These are phyloP conservation scores for Andrena trimmerana DNA, from an alignment of 2,888 invertebrate species.

Conservation along the genomic window DNA sequence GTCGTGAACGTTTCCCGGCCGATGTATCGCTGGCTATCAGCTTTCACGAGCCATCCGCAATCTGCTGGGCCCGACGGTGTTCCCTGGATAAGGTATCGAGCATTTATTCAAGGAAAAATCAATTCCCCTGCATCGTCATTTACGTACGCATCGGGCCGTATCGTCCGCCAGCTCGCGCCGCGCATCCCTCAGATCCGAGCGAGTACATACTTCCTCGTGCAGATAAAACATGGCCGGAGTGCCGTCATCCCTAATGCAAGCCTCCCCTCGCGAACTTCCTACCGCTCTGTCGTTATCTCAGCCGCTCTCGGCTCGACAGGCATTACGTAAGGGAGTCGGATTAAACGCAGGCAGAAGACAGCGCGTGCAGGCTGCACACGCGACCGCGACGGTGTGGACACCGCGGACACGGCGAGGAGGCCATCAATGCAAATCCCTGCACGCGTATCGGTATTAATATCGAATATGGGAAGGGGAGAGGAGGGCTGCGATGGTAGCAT, in stretches of 20 bases:
- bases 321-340: conserved; percentile 48
- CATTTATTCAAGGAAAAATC: not conserved
- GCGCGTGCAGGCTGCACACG: conserved; percentile 14
- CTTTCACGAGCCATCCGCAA: not conserved
- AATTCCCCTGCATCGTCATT: not conserved
- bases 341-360: conserved; percentile 31
- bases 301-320: conserved; percentile 41
- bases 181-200: conserved; percentile 15
- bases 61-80: not conserved
- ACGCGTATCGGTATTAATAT: conserved; percentile 69
- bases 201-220: conserved; percentile 55
- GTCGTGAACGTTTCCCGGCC: not conserved
- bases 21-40: conserved; percentile 10
- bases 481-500: conserved; percentile 10
- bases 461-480: conserved; percentile 45
- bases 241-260: conserved; percentile 9
- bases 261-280: conserved; percentile 34
- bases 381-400: conserved; percentile 6
- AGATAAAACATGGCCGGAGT: conserved; percentile 47
- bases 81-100: conserved; percentile 6
- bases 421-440: conserved; percentile 58
- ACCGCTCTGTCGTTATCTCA: conserved; percentile 48
- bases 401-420: not conserved
- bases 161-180: not conserved
- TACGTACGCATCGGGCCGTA: not conserved